Conservation (phyloP, 2,888 invertebrate genomes). For the Criorhina ranunculi region DNA sequence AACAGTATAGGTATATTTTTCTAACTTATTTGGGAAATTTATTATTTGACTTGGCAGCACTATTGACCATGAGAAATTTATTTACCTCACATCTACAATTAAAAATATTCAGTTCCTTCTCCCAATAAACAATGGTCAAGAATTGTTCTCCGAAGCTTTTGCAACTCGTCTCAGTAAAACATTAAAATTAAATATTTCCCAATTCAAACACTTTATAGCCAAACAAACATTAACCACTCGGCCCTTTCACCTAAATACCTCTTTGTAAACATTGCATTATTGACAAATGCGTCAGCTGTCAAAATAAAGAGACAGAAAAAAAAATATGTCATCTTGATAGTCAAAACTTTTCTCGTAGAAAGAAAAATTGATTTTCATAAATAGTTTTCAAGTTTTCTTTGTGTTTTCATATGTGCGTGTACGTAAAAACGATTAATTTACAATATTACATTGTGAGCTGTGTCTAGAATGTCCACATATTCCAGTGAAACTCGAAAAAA, state of each 20-base stretch:
- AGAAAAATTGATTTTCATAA: slow-evolving; percentile 56
- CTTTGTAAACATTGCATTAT: slow-evolving; percentile 27
- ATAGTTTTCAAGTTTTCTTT: slow-evolving; percentile 3
- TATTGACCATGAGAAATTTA: too few relatives aligned
- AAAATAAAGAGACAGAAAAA: slow-evolving; percentile 37
- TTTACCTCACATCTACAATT: too few relatives aligned
- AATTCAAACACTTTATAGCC: too few relatives aligned
- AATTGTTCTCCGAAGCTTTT: too few relatives aligned
- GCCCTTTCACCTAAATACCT: neutral
- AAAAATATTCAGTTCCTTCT: too few relatives aligned
- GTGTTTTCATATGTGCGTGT: slow-evolving; percentile 12
- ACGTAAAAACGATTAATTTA: neutral
- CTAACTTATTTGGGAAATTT: neutral
- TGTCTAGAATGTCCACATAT: slow-evolving; percentile 31
- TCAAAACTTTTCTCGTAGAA: slow-evolving; percentile 37
- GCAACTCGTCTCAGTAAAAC: too few relatives aligned
- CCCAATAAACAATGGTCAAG: too few relatives aligned
- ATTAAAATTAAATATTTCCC: too few relatives aligned
- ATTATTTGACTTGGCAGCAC: too few relatives aligned
- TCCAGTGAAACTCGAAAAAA: neutral
- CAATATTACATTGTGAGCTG: neutral
- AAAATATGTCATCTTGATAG: slow-evolving; percentile 29
- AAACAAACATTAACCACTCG: neutral
- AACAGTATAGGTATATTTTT: too few relatives aligned
- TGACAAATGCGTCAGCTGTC: slow-evolving; percentile 56